Base-by-base conservation (phyloP, 2,797 vertebrate genomes). In the Eidolon dupreanum region DNA sequence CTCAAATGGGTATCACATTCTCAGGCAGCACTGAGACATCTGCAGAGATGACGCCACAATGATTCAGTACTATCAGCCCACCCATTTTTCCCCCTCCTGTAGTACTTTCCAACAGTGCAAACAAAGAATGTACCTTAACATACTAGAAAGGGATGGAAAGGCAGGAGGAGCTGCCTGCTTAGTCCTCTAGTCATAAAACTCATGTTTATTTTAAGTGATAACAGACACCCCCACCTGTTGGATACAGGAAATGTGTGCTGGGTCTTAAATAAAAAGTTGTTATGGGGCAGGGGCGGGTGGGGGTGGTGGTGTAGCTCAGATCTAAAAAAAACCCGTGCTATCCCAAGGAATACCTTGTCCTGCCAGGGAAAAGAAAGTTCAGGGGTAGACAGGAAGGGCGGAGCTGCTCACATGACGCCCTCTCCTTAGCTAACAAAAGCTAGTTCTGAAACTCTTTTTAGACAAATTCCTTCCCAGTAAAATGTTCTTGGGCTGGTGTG, bases 271-370 rank as follows among this genome's bases (percentile, higher is more conserved):
- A 43, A 82, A 81, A 81, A 36, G 31, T 49, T 51, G n/a, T 49
- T 31, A 28, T 12, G 59, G 12, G 53, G 53, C 19, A 55, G 53
- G 20, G 53, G 53, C 13, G 7, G 38, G 31, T 75, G 38, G 10
- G 6, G 26, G 17, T 19, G 8, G 8, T 0, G 15, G 28, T 43
- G 43, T n/a, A 93, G 55, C 24, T 33, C 16, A 26, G 66, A 88
- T 59, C 38, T 81, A 36, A 90, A 97, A 96, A 51, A 97, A 96
- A 51, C 6, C 36, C n/a, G 1, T 8, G 8, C 43, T 13, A 61
- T 65, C 46, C 20, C 51, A 83, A 10, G 77, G 59, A 86, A 61
- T 24, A 70, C 3, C 33, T 73, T 68, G 43, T 71, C n/a, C 59
- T 75, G 2, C 6, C 38, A 20, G 33, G 28, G 46, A 24, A 55